Evolutionary conservation across 2,888 invertebrate species (phyloP).

Genomic region (Girardia tigrina): DNA sequence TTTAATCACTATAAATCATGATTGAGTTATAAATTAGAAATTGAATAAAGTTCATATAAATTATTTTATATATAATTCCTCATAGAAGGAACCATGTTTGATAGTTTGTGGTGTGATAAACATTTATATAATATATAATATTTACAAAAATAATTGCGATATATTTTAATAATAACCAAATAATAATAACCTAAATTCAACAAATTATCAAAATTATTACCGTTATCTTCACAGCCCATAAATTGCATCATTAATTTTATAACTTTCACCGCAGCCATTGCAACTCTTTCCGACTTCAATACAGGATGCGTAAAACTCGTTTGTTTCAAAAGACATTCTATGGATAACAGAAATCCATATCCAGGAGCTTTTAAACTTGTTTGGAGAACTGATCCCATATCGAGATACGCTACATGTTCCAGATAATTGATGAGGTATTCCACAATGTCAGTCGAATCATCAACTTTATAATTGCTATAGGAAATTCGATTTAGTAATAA

Average conservation of each 20-base stretch:
- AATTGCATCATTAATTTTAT: slow-evolving; percentile 1
- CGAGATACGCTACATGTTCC: neutral
- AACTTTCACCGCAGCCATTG: neutral
- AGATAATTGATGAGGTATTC: neutral
- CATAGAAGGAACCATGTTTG: no score
- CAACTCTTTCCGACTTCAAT: neutral
- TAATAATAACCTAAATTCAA: neutral
- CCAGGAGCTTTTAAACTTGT: neutral
- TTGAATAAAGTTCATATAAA: no score
- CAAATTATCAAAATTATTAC: neutral
- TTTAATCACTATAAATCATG: no score
- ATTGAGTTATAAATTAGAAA: no score
- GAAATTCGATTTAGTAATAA: neutral
- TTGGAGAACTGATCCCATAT: neutral
- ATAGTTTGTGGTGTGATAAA: no score
- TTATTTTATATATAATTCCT: no score
- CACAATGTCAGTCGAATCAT: neutral
- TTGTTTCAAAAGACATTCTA: neutral
- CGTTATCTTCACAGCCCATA: neutral
- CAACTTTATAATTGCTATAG: neutral
- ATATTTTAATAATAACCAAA: no score
- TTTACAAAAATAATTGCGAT: no score
- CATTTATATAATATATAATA: no score
- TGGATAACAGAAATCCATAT: neutral
- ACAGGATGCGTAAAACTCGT: neutral